Conservation (phyloP, 1,140 invertebrate species). For the Leptinotarsa lineolata region DNA sequence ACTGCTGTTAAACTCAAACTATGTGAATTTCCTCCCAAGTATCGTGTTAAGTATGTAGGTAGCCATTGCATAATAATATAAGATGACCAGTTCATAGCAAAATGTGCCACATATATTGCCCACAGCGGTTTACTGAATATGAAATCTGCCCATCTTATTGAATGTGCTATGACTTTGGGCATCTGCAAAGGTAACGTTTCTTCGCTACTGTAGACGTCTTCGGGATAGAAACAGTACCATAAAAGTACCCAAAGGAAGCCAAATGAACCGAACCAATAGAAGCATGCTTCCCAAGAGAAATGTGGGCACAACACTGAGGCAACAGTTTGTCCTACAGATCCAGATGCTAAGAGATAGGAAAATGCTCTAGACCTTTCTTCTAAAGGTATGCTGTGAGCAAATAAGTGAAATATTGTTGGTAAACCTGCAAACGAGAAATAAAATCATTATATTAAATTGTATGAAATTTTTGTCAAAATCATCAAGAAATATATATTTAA, state of each 20-base stretch:
- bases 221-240: constrained; percentile 69
- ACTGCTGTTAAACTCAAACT: constrained; percentile 78
- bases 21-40: constrained; percentile 71
- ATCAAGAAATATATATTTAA: too few species aligned
- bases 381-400: constrained; percentile 74
- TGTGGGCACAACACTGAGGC: constrained; percentile 73
- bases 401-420: constrained; percentile 81
- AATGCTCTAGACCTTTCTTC: constrained; percentile 78
- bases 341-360: constrained; percentile 75
- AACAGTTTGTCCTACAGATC: constrained; percentile 77
- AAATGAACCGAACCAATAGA: constrained; percentile 73
- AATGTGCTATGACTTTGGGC: constrained; percentile 64
- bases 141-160: constrained; percentile 70
- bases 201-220: constrained; percentile 59
- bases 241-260: constrained; percentile 73
- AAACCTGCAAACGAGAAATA: constrained; percentile 61
- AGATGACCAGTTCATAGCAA: constrained; percentile 84
- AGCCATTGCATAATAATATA: constrained; percentile 87
- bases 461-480: not conserved
- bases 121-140: constrained; percentile 74
- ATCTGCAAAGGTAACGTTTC: constrained; percentile 70
- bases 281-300: constrained; percentile 71
- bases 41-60: constrained; percentile 73
- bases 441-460: too few species aligned
- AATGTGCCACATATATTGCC: constrained; percentile 80